These are phyloP conservation scores for Dendrolimus kikuchii DNA, from an alignment of 1,140 invertebrate genomes.

Conservation along the genomic window DNA sequence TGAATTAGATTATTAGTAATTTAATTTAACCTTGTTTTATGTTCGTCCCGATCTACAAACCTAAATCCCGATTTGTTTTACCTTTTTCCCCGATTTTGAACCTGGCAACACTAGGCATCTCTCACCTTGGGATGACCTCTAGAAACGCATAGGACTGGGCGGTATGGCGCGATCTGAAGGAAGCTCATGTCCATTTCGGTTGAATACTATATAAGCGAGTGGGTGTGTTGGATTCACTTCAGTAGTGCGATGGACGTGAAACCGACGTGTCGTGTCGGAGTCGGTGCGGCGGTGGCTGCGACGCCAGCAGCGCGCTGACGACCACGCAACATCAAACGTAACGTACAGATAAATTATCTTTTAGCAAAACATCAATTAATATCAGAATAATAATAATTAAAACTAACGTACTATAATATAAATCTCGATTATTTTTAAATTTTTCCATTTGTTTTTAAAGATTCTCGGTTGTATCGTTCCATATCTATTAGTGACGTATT, in stretches of 20 bases:
- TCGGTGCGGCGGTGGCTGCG: conserved; percentile 11
- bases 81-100: too few species aligned
- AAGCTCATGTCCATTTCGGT: too few species aligned
- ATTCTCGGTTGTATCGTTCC: conserved; percentile 49
- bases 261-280: conserved; percentile 9
- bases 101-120: too few species aligned
- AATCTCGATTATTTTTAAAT: conserved; percentile 47
- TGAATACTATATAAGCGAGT: background rate
- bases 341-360: conserved; percentile 68
- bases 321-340: conserved; percentile 53
- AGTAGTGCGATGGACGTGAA: background rate
- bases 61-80: too few species aligned
- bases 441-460: conserved; percentile 33
- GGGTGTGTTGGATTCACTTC: background rate
- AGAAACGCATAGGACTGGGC: too few species aligned
- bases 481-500: conserved; percentile 57
- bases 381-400: conserved; percentile 68
- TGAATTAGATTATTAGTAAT: too few species aligned
- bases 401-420: conserved; percentile 69
- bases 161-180: too few species aligned
- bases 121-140: too few species aligned
- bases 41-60: too few species aligned
- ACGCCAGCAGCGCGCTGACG: conserved; percentile 22
- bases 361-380: conserved; percentile 71
- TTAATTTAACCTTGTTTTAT: too few species aligned